Conservation (phyloP, 1,140 invertebrate species). For the Trichoplusia ni region DNA sequence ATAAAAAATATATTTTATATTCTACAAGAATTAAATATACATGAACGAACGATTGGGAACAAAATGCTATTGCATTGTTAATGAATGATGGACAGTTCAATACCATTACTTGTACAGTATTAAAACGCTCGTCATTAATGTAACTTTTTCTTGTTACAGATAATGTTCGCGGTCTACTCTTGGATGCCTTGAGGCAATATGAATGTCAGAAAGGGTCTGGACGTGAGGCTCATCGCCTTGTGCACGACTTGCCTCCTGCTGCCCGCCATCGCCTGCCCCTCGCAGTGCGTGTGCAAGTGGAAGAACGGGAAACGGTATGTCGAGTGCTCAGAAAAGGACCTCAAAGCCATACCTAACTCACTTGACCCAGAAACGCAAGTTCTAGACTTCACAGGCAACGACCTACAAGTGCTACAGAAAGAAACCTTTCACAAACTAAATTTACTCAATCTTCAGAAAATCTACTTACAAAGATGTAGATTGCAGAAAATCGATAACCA, state of each 20-base stretch:
- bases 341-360: conserved; percentile 89
- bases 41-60: not conserved
- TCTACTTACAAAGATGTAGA: conserved; percentile 89
- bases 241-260: conserved; percentile 71
- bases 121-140: not conserved
- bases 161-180: conserved; percentile 62
- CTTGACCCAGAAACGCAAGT: conserved; percentile 95
- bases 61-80: not conserved
- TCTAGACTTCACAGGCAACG: conserved; percentile 91
- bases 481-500: conserved; percentile 89
- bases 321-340: conserved; percentile 89
- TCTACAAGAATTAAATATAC: conserved; percentile 10
- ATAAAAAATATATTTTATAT: conserved; percentile 1
- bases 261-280: conserved; percentile 85
- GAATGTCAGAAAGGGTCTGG: conserved; percentile 64
- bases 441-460: conserved; percentile 92
- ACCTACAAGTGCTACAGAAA: conserved; percentile 87
- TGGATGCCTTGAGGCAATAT: conserved; percentile 72
- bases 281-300: conserved; percentile 93
- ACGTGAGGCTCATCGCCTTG: conserved; percentile 71
- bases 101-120: not conserved
- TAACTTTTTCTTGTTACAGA: conserved; percentile 70
- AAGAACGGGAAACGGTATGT: conserved; percentile 95
- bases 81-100: too few species aligned
- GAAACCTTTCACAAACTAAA: conserved; percentile 90